These are phyloP conservation scores for Pipistrellus kuhlii DNA, from an alignment of 2,797 vertebrate species.

Conservation along the genomic window DNA sequence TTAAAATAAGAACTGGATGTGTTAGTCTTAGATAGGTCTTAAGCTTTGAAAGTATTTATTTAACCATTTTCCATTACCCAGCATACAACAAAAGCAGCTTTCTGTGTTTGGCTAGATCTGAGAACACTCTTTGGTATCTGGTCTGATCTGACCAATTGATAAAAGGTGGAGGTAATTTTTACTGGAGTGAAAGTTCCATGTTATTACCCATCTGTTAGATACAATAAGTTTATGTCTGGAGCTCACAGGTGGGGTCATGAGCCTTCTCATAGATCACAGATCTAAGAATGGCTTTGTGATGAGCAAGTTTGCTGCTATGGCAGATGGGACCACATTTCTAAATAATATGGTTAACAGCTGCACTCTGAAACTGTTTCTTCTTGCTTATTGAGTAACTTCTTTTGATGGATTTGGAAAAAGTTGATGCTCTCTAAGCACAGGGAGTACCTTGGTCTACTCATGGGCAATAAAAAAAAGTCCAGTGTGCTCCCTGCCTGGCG, in stretches of 20 bases:
- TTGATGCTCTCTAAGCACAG: background rate
- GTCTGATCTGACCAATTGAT: conserved; percentile 27
- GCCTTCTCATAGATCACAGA: conserved; percentile 1
- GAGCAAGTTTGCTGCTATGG: background rate
- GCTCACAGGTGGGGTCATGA: background rate
- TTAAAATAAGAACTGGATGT: conserved; percentile 27
- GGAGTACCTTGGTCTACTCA: background rate
- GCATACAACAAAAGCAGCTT: conserved; percentile 19
- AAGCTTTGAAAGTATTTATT: conserved; percentile 46
- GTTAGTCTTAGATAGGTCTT: conserved; percentile 30
- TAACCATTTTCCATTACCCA: conserved; percentile 44
- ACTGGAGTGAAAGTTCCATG: background rate
- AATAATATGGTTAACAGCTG: conserved; percentile 40
- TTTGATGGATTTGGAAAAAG: conserved; percentile 32
- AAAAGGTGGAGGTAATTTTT: conserved; percentile 26
- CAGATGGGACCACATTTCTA: background rate
- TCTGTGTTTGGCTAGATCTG: conserved; percentile 32
- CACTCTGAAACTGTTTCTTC: conserved; percentile 12
- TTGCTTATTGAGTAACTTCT: conserved; percentile 14
- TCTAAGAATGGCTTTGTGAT: conserved; percentile 31
- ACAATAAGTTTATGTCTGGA: conserved; percentile 37
- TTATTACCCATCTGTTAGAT: conserved; percentile 41
- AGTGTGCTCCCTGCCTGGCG: background rate
- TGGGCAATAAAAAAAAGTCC: background rate
- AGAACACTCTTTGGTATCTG: conserved; percentile 14